Base-by-base conservation (phyloP, 2,888 invertebrate genomes). In the Panorpa germanica region DNA sequence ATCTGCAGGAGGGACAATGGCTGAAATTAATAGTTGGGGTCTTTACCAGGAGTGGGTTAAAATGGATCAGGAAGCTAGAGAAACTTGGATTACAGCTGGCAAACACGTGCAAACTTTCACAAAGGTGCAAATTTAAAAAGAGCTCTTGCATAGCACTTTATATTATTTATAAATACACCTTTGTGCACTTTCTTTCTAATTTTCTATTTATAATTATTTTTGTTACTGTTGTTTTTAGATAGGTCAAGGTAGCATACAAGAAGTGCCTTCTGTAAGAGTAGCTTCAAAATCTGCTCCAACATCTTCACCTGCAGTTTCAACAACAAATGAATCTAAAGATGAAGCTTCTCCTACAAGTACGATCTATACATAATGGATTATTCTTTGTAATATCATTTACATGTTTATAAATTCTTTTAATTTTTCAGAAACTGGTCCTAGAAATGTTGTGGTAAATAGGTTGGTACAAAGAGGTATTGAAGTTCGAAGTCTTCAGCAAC, bases 11-110 rank as follows among this genome's bases (percentile, higher is more conserved):
- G n/a, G n/a, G n/a, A n/a, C n/a, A n/a, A n/a, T n/a, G n/a, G n/a
- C n/a, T n/a, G n/a, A n/a, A n/a, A 60, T 61, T 14, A 63, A 67
- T 42, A 74, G 80, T 5, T 83, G 83, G 83, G 67, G 71, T 37
- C 55, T 82, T 7, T 83, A 82, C 49, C 80, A 82, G 47, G 70
- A 71, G 40, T 83, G 83, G 83, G 75, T 78, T 38, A 72, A 76
- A 44, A 69, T 83, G 64, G 70, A 77, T 1, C 69, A 72, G 34
- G 61, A 65, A 10, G 65, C 76, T 30, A 63, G 78, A 31, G 73
- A 74, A 26, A 66, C 75, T 0, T 83, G 83, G 83, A 70, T 82
- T 34, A 65, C 71, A 1, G 83, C 83, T 3, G 82, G 82, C 2
- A 63, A 70, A 41, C 72, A 71, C 39, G 71, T 81, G 40, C 77